Evolutionary conservation across 1,140 invertebrate genomes (phyloP).

Genomic region (Calephelis virginiensis): DNA sequence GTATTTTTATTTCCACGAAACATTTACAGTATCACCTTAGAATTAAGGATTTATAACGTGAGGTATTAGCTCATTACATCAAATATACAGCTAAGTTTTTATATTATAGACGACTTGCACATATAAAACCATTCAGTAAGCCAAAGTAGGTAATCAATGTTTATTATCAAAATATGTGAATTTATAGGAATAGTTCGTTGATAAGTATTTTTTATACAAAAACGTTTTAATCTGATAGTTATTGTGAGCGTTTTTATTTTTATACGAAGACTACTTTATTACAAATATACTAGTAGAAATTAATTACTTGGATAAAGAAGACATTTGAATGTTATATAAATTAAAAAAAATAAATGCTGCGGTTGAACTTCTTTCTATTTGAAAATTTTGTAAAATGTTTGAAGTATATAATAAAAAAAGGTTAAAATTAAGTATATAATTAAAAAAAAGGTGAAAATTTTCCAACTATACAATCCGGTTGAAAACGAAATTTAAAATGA

Average conservation of each 20-base stretch:
- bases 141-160: slow-evolving; percentile 56
- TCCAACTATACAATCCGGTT: neutral
- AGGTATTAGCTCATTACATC: slow-evolving; percentile 57
- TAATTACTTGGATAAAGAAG: neutral
- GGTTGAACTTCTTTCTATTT: neutral
- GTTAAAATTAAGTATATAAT: neutral
- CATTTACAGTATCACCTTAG: slow-evolving; percentile 14
- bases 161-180: slow-evolving; percentile 62
- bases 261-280: neutral
- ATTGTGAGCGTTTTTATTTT: neutral
- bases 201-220: slow-evolving; percentile 36
- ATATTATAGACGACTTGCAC: slow-evolving; percentile 48
- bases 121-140: slow-evolving; percentile 56
- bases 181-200: slow-evolving; percentile 63
- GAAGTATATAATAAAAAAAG: neutral
- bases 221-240: neutral
- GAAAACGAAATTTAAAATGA: neutral
- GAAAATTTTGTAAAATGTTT: neutral
- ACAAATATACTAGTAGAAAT: neutral
- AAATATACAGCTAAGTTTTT: slow-evolving; percentile 49
- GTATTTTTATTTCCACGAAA: slow-evolving; percentile 16
- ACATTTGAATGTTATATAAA: no score
- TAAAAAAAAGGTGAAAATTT: neutral
- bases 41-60: slow-evolving; percentile 36
- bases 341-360: no score